A percentile compares a stretch with the other conserved stretches of the same genome.
phyloP scores from a whole-genome alignment of 2,797 vertebrate genomes.

The Capromys pilorides region DNA sequence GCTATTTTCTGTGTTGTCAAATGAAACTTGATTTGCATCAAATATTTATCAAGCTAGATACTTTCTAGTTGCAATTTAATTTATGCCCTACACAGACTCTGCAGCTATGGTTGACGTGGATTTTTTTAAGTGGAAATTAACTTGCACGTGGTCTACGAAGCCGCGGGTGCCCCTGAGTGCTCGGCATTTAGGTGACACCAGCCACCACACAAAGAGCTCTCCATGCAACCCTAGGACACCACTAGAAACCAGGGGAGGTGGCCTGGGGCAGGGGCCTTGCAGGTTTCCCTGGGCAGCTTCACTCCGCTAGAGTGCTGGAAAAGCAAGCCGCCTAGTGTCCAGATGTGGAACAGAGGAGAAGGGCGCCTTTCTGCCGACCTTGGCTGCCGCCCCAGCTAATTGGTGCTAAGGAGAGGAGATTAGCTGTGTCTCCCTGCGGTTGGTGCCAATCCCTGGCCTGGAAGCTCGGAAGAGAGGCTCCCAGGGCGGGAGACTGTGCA shows the following conservation, averaged over 20 bases:
- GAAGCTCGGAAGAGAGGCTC: not conserved
- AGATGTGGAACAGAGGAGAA: not conserved
- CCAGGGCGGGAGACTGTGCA: fast-evolving
- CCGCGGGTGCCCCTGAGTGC: not conserved
- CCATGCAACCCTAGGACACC: not conserved
- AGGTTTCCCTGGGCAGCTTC: not conserved
- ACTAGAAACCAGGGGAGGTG: not conserved
- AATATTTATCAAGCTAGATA: not conserved
- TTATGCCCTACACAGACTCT: not conserved
- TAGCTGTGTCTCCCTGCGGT: not conserved
- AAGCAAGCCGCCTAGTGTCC: not conserved
- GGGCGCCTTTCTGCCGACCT: not conserved
- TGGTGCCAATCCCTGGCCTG: not conserved
- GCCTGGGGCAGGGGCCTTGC: fast-evolving
- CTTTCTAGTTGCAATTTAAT: not conserved
- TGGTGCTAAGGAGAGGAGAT: not conserved
- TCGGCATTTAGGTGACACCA: not conserved
- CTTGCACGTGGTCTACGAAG: not conserved
- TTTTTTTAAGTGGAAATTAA: not conserved
- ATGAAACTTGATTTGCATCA: not conserved
- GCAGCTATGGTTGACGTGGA: not conserved
- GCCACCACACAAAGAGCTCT: not conserved
- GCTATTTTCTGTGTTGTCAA: not conserved
- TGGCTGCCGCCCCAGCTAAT: not conserved
- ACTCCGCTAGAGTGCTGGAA: not conserved